Conservation (phyloP, 2,888 invertebrate genomes). For the Caenorhabditis zanzibari region DNA sequence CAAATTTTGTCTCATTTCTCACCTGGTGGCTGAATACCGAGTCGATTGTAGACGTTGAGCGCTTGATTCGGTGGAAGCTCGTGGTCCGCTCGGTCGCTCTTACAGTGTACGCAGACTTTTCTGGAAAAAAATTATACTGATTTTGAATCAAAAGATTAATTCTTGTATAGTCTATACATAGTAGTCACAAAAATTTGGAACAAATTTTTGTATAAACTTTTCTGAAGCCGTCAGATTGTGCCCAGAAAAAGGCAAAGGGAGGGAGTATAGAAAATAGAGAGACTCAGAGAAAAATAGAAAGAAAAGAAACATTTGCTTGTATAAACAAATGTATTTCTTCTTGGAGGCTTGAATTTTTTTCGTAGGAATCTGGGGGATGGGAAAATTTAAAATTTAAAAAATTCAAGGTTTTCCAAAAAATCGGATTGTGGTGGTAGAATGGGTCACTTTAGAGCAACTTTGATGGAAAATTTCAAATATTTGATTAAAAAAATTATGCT, state of each 20-base stretch:
- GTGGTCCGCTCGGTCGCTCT: conserved; percentile 81
- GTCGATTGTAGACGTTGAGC: conserved; percentile 81
- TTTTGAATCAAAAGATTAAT: neutral
- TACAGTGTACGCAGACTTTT: conserved; percentile 83
- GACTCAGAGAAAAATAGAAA: conserved; percentile 9
- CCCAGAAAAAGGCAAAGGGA: conserved; percentile 6
- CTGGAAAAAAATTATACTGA: conserved; percentile 65
- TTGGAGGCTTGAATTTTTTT: neutral
- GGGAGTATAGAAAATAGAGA: neutral
- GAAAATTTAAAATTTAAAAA: too few relatives aligned
- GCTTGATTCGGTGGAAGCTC: conserved; percentile 80
- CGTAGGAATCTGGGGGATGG: too few relatives aligned
- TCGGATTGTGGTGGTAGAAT: too few relatives aligned
- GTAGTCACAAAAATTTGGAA: neutral
- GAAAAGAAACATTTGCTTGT: conserved; percentile 29
- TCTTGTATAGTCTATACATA: conserved; percentile 14
- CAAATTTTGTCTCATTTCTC: neutral
- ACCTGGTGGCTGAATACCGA: conserved; percentile 81
- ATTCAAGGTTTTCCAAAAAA: too few relatives aligned
- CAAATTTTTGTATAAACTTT: neutral
- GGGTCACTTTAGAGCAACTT: too few relatives aligned
- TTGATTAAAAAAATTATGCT: too few relatives aligned
- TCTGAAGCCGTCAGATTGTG: neutral
- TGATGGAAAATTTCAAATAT: too few relatives aligned
- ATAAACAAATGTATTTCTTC: conserved; percentile 40